Evolutionary conservation across 2,113 vertebrate genomes (phyloP).

Genomic region (Brachypodius melanocephalos): DNA sequence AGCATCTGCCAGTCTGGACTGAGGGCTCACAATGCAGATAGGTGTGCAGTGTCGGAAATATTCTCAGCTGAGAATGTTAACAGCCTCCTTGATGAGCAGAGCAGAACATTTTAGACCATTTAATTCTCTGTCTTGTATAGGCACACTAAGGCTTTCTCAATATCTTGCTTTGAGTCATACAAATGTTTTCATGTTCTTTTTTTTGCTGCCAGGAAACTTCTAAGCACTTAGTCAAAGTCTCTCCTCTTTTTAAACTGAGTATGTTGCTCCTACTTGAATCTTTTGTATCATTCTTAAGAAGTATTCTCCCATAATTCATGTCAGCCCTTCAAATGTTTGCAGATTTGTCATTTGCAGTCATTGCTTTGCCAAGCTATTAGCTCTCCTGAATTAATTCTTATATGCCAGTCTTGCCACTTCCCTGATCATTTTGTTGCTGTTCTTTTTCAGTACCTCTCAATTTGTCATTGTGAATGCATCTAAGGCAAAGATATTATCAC

Average conservation of each 20-base stretch:
- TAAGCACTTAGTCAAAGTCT: background rate
- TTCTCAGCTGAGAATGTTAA: background rate
- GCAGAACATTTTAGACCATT: background rate
- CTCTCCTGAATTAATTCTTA: constrained; percentile 4
- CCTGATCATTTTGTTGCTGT: background rate
- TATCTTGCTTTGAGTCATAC: background rate
- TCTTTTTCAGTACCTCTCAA: background rate
- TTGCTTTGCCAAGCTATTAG: constrained; percentile 36
- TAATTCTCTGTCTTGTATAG: background rate
- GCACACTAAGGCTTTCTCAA: background rate
- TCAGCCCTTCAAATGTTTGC: constrained; percentile 50
- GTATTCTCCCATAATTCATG: constrained; percentile 18
- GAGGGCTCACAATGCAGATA: background rate
- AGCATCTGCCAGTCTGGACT: background rate
- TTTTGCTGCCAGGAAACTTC: constrained; percentile 2
- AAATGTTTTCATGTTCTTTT: background rate
- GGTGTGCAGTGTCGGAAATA: background rate
- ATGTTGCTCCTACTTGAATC: constrained; percentile 8
- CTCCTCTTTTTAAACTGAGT: background rate
- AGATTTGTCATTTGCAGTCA: constrained; percentile 29
- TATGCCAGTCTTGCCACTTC: background rate
- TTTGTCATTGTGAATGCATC: background rate
- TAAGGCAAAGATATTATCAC: background rate
- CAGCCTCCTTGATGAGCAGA: background rate
- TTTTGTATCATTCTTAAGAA: background rate